Evolutionary conservation across 1,140 invertebrate genomes (phyloP).

Genomic region (Patella vulgata): DNA sequence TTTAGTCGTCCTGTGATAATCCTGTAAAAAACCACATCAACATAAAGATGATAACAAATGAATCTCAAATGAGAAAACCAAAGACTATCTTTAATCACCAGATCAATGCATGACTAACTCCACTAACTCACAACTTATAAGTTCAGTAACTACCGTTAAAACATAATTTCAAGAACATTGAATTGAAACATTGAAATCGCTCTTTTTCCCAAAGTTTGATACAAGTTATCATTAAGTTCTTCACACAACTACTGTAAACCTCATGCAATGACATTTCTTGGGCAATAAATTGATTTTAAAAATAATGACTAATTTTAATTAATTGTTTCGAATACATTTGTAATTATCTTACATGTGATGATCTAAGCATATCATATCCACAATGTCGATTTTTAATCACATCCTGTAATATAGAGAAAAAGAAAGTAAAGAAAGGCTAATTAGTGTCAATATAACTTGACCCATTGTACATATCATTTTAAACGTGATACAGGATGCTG

Average conservation of each 20-base stretch:
- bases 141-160: too few relatives aligned
- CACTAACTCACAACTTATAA: too few relatives aligned
- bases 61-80: not conserved
- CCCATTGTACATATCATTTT: not conserved
- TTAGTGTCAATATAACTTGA: not conserved
- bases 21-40: constrained; percentile 30
- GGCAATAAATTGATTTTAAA: not conserved
- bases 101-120: too few relatives aligned
- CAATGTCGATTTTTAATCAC: constrained; percentile 58
- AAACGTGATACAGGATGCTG: not conserved
- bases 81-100: not conserved
- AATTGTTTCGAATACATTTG: too few relatives aligned
- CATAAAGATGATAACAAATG: not conserved
- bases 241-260: too few relatives aligned
- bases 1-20: constrained; percentile 57
- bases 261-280: too few relatives aligned
- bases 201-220: too few relatives aligned
- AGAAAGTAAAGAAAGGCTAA: constrained; percentile 65
- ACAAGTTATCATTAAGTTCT: too few relatives aligned
- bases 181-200: too few relatives aligned
- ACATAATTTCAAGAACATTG: too few relatives aligned
- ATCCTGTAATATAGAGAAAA: constrained; percentile 64
- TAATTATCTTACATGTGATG: constrained; percentile 51
- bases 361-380: constrained; percentile 59
- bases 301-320: too few relatives aligned